Conservation (phyloP, 2,113 vertebrate genomes). For the Kryptolebias marmoratus region DNA sequence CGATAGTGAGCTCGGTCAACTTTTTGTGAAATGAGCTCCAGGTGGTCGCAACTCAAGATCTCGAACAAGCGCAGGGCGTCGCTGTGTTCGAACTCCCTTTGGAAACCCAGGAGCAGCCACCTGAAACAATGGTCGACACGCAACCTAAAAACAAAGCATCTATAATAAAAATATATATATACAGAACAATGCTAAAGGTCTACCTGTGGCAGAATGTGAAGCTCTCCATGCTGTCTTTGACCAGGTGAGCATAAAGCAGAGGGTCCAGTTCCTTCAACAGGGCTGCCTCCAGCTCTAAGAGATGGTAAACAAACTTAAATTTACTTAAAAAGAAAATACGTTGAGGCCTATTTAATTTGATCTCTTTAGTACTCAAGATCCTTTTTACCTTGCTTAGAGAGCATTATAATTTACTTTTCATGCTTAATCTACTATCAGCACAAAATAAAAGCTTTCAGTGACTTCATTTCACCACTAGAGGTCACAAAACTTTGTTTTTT, state of each 20-base stretch:
- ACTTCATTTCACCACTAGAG: slow-evolving; percentile 29
- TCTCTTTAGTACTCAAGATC: not conserved
- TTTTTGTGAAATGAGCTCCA: slow-evolving; percentile 82
- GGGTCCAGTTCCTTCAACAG: slow-evolving; percentile 82
- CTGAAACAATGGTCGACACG: slow-evolving; percentile 50
- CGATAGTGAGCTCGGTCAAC: slow-evolving; percentile 76
- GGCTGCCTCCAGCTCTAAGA: slow-evolving; percentile 79
- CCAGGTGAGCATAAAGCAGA: slow-evolving; percentile 77
- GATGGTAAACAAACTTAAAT: slow-evolving; percentile 16
- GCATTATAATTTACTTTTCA: not conserved
- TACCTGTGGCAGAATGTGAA: slow-evolving; percentile 85
- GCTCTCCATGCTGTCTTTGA: slow-evolving; percentile 78
- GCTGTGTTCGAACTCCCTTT: slow-evolving; percentile 83
- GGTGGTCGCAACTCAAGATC: slow-evolving; percentile 83
- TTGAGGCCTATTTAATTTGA: not conserved
- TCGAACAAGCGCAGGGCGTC: slow-evolving; percentile 85
- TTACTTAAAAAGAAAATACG: not conserved
- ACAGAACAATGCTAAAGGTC: not conserved
- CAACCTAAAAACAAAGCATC: not conserved
- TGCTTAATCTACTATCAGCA: not conserved
- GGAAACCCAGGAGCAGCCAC: slow-evolving; percentile 86
- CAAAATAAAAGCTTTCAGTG: not conserved
- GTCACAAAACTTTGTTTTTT: not conserved
- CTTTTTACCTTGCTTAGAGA: not conserved
- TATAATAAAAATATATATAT: not conserved